Conservation (phyloP, 2,797 vertebrate species). For the Channallabes apus region DNA sequence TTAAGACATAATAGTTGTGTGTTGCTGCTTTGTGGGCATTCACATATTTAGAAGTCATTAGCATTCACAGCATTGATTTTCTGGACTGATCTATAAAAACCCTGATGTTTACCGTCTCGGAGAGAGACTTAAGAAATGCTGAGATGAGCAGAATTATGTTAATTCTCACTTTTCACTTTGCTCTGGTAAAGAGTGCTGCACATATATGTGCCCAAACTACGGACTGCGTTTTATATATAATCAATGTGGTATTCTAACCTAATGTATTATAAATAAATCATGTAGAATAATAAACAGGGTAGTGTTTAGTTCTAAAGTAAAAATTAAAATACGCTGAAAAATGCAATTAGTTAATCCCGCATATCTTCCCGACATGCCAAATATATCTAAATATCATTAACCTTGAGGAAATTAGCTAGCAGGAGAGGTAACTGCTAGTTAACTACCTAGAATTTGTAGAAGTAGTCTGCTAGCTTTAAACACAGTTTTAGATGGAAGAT, state of each 20-base stretch:
- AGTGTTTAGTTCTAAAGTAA: too few species aligned
- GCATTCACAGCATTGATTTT: slow-evolving; percentile 71
- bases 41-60: slow-evolving; percentile 73
- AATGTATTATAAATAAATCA: not conserved
- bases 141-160: slow-evolving; percentile 63
- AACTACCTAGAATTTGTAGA: not conserved
- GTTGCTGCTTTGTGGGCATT: slow-evolving; percentile 60
- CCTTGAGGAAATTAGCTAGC: not conserved
- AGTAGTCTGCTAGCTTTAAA: not conserved
- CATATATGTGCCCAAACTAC: not conserved
- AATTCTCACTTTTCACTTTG: slow-evolving; percentile 56
- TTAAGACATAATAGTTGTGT: slow-evolving; percentile 59
- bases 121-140: slow-evolving; percentile 55
- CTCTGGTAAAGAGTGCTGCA: slow-evolving; percentile 47
- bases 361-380: not conserved
- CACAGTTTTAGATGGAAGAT: not conserved
- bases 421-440: not conserved
- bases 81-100: slow-evolving; percentile 72
- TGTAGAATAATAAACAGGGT: not conserved
- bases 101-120: slow-evolving; percentile 67
- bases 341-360: not conserved
- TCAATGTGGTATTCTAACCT: not conserved
- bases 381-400: not conserved
- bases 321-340: not conserved
- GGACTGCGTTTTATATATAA: slow-evolving; percentile 1